Evolutionary conservation across 2,888 invertebrate genomes (phyloP).

Genomic region (Acheta domesticus): DNA sequence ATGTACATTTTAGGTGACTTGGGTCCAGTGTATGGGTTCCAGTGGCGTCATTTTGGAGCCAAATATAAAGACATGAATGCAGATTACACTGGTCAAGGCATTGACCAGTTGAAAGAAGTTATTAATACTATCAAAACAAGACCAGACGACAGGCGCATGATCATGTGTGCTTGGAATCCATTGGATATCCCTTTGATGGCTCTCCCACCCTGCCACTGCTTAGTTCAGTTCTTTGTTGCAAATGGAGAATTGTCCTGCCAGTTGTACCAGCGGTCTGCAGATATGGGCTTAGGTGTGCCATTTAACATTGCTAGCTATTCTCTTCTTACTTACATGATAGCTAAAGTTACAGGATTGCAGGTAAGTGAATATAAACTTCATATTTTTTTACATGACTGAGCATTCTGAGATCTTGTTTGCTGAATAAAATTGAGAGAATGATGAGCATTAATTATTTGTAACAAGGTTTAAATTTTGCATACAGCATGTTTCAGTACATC

Average conservation of each 20-base stretch:
- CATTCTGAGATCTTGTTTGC: background rate
- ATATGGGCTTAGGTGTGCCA: constrained; percentile 97
- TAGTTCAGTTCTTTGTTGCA: constrained; percentile 91
- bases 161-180: constrained; percentile 96
- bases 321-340: constrained; percentile 90
- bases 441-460: too few species aligned
- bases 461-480: too few species aligned
- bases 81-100: constrained; percentile 79
- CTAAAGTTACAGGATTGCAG: constrained; percentile 87
- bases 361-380: constrained; percentile 48
- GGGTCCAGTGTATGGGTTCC: constrained; percentile 96
- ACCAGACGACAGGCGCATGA: constrained; percentile 83
- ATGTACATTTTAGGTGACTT: constrained; percentile 65
- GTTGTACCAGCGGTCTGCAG: constrained; percentile 93
- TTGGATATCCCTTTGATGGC: constrained; percentile 86
- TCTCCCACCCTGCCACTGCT: constrained; percentile 92
- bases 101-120: constrained; percentile 81
- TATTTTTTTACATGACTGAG: background rate
- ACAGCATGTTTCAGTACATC: too few species aligned
- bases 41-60: constrained; percentile 97
- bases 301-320: constrained; percentile 98
- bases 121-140: constrained; percentile 75
- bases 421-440: too few species aligned
- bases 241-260: constrained; percentile 82
- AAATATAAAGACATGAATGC: constrained; percentile 75